Evolutionary conservation across 2,888 invertebrate species (phyloP), one percentile per base, ranked within the genome.

Genomic region (Lasioglossum marginatum): DNA sequence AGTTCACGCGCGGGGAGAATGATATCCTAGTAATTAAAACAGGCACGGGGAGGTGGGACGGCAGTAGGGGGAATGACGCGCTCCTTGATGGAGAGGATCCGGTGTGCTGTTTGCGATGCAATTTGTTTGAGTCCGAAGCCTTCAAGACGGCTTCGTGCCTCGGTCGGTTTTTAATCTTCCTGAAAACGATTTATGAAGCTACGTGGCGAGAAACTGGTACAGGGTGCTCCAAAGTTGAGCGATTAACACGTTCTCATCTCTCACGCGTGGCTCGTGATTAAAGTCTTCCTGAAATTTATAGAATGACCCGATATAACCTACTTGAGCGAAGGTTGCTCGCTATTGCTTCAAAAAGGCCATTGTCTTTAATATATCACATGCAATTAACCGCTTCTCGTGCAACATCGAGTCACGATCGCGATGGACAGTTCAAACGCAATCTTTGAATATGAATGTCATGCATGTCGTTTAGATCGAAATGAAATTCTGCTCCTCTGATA

Each of bases 21-120:
- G 74, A 68, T 70, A 40, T 76, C n/a, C 23, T 43, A 48, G 34
- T 78, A 78, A 81, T 84, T 84, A 81, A 84, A 86, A 81, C 77
- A 14, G 74, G 48, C 74, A 23, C 70, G 0, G 23, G 3, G 52
- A 1, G 23, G 23, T n/a, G 8, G 23, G 2, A 8, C 43, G 52
- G 5, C 5, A 12, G n/a, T 4, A 4, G 27, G 4, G 12, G 60
- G 60, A 12, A 72, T 45, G 72, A 45, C 45, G 45, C 63, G 37
- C 10, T 40, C 34, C 77, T 57, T 43, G 77, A 45, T n/a, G 43
- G 45, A 48, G 66, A 45, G 66, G 34, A n/a, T 66, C 27, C 43
- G 23, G 48, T 48, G 48, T 34, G 34, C 31, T 66, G 66, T 77
- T 77, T 45, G 52, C 74, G 57, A n/a, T 74, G 57, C 37, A 74